Percentiles rank a stretch among this genome's conserved stretches.
Conservation (phyloP, 23 tunicate genomes). For the Ascidia mentula region DNA sequence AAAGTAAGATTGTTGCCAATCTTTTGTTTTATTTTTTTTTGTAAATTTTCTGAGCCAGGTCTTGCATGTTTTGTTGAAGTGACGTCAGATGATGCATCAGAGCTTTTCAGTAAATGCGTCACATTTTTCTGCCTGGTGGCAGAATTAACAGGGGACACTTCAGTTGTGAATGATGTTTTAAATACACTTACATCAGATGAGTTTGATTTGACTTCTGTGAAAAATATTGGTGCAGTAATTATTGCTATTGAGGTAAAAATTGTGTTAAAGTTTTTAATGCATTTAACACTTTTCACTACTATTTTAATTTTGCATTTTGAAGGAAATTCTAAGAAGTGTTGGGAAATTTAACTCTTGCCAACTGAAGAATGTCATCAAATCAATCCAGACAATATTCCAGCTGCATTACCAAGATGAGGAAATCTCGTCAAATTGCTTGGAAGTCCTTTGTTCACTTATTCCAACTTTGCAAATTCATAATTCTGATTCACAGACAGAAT, state of each 20-base stretch:
- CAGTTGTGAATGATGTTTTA: not conserved
- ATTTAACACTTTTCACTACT: not conserved
- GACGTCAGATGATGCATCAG: not conserved
- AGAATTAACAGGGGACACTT: not conserved
- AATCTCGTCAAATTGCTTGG: not conserved
- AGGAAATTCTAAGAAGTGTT: not conserved
- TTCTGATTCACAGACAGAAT: not conserved
- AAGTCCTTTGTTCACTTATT: not conserved
- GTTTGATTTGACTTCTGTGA: not conserved
- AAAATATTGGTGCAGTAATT: not conserved
- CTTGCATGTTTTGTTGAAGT: not conserved
- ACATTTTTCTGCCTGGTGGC: not conserved
- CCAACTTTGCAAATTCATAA: not conserved
- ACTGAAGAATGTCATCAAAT: not conserved
- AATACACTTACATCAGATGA: not conserved
- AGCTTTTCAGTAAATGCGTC: not conserved
- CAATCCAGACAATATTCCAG: not conserved
- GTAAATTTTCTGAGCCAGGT: not conserved
- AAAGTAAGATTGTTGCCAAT: not conserved
- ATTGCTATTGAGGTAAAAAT: not conserved
- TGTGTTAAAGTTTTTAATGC: not conserved
- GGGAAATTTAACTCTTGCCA: not conserved
- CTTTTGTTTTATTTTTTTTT: no score
- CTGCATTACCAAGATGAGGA: not conserved
- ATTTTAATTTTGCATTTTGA: not conserved